Conservation (phyloP, 2,888 invertebrate species). For the Drosophila suboccidentalis region DNA sequence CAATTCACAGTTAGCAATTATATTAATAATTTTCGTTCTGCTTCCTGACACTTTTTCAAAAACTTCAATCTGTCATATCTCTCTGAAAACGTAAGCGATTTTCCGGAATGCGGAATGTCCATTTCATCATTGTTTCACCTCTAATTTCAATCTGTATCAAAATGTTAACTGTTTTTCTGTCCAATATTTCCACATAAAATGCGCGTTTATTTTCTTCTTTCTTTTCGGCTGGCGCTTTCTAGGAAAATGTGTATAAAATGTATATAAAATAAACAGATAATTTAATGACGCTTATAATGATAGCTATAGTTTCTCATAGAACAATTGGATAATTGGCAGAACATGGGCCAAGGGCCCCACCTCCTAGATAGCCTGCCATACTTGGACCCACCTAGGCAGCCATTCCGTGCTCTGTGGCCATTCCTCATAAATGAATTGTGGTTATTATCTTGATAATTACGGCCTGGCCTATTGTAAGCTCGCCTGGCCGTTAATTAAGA, state of each 20-base stretch:
- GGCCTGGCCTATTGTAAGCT: constrained; percentile 41
- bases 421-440: constrained; percentile 59
- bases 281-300: neutral
- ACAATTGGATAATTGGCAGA: constrained; percentile 50
- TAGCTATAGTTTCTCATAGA: constrained; percentile 9
- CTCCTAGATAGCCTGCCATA: neutral
- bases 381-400: neutral
- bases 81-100: no score
- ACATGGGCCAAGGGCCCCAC: constrained; percentile 11
- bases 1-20: no score
- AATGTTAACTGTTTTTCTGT: no score
- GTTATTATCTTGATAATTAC: constrained; percentile 73
- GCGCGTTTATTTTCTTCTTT: no score
- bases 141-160: no score
- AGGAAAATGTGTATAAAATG: neutral
- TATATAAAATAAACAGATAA: neutral
- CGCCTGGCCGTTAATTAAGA: constrained; percentile 61
- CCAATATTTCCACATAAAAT: no score
- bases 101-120: no score
- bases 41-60: no score
- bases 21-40: neutral
- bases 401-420: constrained; percentile 50
- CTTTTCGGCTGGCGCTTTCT: no score
- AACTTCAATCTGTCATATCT: no score
- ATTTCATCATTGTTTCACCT: no score